These are phyloP conservation scores for Amphilophus citrinellus DNA, from an alignment of 2,113 vertebrate species.

Conservation along the genomic window DNA sequence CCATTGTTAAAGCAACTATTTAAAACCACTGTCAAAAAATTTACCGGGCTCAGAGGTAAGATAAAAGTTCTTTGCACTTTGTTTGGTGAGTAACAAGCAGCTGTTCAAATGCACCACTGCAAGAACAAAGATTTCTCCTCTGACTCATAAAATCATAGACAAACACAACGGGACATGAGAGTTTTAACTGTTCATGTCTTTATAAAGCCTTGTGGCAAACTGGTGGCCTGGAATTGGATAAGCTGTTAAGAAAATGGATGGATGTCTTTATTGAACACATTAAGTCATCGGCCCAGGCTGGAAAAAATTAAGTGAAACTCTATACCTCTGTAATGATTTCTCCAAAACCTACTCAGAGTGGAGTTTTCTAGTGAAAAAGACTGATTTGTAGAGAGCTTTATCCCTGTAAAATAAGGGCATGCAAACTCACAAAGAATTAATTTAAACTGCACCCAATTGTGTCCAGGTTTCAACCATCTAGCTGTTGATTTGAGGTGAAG, in stretches of 20 bases:
- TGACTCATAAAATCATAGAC: not conserved
- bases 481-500: no score
- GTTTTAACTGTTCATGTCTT: not conserved
- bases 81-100: no score
- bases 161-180: not conserved
- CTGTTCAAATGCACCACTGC: no score
- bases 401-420: not conserved
- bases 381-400: not conserved
- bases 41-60: no score
- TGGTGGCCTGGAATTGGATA: not conserved
- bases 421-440: not conserved
- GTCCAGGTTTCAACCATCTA: no score
- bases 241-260: not conserved
- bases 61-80: no score
- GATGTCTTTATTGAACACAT: not conserved
- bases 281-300: not conserved
- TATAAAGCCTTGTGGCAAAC: not conserved
- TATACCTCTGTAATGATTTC: not conserved
- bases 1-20: not conserved
- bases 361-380: not conserved
- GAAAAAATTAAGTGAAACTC: not conserved
- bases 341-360: not conserved
- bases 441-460: no score
- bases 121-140: not conserved
- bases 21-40: not conserved